These are phyloP conservation scores for Bombus sylvicola DNA, from an alignment of 1,140 invertebrate genomes.

Conservation along the genomic window DNA sequence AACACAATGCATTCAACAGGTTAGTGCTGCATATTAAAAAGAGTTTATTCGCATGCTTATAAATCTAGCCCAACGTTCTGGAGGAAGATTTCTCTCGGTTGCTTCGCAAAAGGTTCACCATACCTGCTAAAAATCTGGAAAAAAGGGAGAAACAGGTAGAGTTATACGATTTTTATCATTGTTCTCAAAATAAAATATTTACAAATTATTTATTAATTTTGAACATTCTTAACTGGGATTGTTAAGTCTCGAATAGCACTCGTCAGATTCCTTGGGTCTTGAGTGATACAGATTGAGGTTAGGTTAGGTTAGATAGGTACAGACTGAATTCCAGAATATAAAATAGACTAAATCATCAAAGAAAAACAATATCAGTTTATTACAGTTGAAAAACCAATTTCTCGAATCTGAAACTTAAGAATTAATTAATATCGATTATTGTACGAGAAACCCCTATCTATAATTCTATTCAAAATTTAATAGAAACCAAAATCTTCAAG, in stretches of 20 bases:
- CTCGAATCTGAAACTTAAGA: background rate
- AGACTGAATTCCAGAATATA: background rate
- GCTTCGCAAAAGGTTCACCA: background rate
- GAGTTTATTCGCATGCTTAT: constrained; percentile 75
- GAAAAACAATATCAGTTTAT: background rate
- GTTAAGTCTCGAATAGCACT: background rate
- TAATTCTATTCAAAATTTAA: too few species aligned
- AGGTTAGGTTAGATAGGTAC: too few species aligned
- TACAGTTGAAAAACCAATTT: background rate
- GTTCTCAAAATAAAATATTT: background rate
- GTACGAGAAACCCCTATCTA: background rate
- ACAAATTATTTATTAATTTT: background rate
- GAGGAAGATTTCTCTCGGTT: background rate
- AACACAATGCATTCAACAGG: constrained; percentile 78
- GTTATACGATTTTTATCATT: too few species aligned
- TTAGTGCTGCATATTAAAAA: constrained; percentile 75
- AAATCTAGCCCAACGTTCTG: constrained; percentile 53
- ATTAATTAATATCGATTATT: background rate
- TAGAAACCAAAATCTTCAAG: too few species aligned
- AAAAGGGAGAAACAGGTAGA: background rate
- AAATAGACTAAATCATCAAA: background rate
- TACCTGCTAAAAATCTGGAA: background rate
- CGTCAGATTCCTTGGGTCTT: background rate
- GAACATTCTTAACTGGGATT: background rate
- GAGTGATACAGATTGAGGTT: background rate